Conservation (phyloP, 2,888 invertebrate species). For the Mesochorus sp. region DNA sequence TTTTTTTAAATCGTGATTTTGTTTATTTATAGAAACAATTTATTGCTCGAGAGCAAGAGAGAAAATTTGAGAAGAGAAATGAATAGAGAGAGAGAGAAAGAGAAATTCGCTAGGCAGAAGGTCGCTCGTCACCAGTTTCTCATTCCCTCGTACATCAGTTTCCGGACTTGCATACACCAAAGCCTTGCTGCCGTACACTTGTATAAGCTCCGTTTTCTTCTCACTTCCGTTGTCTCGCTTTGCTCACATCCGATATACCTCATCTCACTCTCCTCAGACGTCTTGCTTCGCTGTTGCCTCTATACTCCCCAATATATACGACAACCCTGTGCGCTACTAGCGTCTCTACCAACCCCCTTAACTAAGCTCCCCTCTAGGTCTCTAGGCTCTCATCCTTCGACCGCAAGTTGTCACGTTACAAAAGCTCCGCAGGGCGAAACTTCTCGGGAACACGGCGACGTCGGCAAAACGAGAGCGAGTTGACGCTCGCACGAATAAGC, state of each 20-base stretch:
- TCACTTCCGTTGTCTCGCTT: slow-evolving; percentile 32
- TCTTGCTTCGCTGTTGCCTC: slow-evolving; percentile 41
- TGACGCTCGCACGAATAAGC: slow-evolving; percentile 37
- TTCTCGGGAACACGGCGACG: slow-evolving; percentile 46
- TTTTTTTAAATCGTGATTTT: neutral
- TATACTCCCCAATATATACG: slow-evolving; percentile 38
- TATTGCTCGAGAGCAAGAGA: neutral
- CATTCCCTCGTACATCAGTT: slow-evolving; percentile 22
- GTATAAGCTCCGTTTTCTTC: slow-evolving; percentile 24
- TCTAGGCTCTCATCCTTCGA: slow-evolving; percentile 46
- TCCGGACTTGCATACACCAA: slow-evolving; percentile 9
- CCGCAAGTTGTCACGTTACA: slow-evolving; percentile 59
- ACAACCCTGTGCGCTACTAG: neutral
- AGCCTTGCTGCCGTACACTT: neutral
- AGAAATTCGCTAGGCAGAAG: slow-evolving; percentile 44
- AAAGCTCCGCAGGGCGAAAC: slow-evolving; percentile 60
- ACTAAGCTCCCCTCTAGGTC: neutral
- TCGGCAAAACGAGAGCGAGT: slow-evolving; percentile 43
- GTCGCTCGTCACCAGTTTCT: slow-evolving; percentile 50
- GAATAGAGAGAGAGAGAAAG: neutral
- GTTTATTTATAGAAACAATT: neutral
- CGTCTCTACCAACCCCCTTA: slow-evolving; percentile 15
- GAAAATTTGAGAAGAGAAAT: neutral
- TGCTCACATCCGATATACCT: slow-evolving; percentile 24
- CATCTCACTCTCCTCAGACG: slow-evolving; percentile 21